Conservation (phyloP, 2,888 invertebrate genomes). For the Lepidochitona cinerea region DNA sequence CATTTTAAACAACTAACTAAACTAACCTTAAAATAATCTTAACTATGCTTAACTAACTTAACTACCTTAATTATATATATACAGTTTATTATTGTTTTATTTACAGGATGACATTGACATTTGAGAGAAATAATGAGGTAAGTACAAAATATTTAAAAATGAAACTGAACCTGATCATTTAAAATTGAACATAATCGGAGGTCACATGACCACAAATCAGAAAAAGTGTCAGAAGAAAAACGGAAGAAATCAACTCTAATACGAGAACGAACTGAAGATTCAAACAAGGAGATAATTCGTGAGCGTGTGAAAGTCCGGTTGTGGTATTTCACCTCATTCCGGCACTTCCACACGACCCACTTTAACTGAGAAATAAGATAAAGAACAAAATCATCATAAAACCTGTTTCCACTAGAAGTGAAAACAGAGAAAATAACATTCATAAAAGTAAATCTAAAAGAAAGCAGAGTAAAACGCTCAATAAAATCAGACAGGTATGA, state of each 20-base stretch:
- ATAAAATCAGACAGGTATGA: background rate
- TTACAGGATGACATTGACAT: no score
- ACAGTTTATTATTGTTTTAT: no score
- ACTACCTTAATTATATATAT: no score
- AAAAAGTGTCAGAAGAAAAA: background rate
- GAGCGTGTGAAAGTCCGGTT: background rate
- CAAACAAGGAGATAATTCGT: background rate
- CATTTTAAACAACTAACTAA: no score
- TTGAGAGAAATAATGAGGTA: no score
- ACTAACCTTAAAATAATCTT: no score
- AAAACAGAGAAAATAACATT: background rate
- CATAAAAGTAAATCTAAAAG: background rate
- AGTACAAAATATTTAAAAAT: background rate
- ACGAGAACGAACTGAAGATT: background rate
- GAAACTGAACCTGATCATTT: background rate
- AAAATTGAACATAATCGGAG: background rate
- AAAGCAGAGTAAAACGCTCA: background rate
- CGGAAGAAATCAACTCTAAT: background rate
- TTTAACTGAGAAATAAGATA: background rate
- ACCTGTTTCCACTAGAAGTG: background rate
- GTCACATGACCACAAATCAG: background rate
- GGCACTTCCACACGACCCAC: background rate
- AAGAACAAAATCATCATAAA: background rate
- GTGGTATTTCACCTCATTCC: background rate
- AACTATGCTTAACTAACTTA: no score